Evolutionary conservation across 2,888 invertebrate genomes (phyloP).

Genomic region (Elmis aenea): DNA sequence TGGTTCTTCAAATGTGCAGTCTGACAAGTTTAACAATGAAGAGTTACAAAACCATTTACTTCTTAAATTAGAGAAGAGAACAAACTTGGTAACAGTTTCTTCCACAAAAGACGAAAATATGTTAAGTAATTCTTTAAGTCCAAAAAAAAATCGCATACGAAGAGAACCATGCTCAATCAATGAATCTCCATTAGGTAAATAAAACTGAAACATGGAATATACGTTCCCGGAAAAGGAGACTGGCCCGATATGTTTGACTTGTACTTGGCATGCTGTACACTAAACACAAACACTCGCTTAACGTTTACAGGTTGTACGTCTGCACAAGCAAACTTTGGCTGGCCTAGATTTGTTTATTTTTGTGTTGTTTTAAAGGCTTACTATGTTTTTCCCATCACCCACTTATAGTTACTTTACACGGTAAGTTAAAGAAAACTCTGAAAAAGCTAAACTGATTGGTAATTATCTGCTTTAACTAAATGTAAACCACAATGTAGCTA

Average conservation of each 20-base stretch:
- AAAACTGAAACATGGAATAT: constrained; percentile 9
- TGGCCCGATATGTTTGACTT: constrained; percentile 46
- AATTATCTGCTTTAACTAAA: no score
- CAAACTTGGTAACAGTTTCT: no score
- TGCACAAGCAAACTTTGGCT: constrained; percentile 24
- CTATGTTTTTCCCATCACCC: no score
- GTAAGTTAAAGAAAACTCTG: no score
- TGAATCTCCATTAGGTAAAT: constrained; percentile 32
- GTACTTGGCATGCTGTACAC: constrained; percentile 18
- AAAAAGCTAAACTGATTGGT: no score
- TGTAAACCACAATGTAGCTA: no score
- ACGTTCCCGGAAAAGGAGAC: constrained; percentile 19
- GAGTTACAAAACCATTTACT: no score
- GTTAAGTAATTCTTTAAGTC: neutral
- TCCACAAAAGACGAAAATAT: neutral
- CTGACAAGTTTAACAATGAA: no score
- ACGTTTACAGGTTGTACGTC: constrained; percentile 15
- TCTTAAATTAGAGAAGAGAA: no score
- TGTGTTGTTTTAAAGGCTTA: no score
- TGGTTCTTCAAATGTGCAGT: no score
- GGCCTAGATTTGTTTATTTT: constrained; percentile 17
- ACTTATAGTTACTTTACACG: neutral
- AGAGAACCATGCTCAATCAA: constrained; percentile 29
- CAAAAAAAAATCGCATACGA: constrained; percentile 4
- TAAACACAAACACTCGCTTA: constrained; percentile 21